These are phyloP conservation scores for Zaprionus nigranus DNA, from an alignment of 1,140 invertebrate species.

Conservation along the genomic window DNA sequence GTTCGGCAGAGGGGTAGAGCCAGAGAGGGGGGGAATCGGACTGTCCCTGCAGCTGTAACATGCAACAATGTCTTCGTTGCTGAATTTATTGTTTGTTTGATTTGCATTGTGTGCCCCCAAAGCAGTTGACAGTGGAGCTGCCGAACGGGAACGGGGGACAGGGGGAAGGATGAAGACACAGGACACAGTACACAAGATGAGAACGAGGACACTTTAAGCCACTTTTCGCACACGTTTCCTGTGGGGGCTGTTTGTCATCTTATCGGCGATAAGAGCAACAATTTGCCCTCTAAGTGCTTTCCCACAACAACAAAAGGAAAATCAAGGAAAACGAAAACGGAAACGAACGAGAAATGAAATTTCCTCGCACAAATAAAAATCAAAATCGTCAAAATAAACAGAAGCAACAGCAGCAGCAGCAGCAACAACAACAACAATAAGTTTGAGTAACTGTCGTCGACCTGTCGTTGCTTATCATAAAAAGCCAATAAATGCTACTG, in stretches of 20 bases:
- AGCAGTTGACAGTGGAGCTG: slow-evolving; percentile 30
- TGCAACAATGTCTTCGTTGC: slow-evolving; percentile 68
- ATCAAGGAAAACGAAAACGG: slow-evolving; percentile 10
- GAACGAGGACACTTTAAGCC: slow-evolving; percentile 9
- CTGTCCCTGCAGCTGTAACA: slow-evolving; percentile 39
- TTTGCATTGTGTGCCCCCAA: slow-evolving; percentile 61
- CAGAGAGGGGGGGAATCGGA: not conserved
- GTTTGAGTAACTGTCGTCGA: slow-evolving; percentile 48
- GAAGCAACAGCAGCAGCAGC: slow-evolving; percentile 6
- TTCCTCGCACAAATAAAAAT: slow-evolving; percentile 29
- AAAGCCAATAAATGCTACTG: slow-evolving; percentile 71
- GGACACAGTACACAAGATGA: not conserved
- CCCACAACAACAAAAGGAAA: slow-evolving; percentile 27
- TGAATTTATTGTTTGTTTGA: slow-evolving; percentile 82
- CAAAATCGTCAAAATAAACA: slow-evolving; percentile 35
- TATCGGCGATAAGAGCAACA: slow-evolving; percentile 73
- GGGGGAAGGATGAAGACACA: not conserved
- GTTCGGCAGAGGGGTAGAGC: slow-evolving; percentile 1
- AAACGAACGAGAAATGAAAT: slow-evolving; percentile 12
- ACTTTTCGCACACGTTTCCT: slow-evolving; percentile 25
- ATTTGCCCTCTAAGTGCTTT: slow-evolving; percentile 69
- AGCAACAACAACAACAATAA: not conserved
- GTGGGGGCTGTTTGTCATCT: slow-evolving; percentile 19
- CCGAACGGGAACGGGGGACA: too few species aligned
- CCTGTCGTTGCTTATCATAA: slow-evolving; percentile 68